Conservation (phyloP, 2,797 vertebrate genomes). For the Etheostoma nigrum region DNA sequence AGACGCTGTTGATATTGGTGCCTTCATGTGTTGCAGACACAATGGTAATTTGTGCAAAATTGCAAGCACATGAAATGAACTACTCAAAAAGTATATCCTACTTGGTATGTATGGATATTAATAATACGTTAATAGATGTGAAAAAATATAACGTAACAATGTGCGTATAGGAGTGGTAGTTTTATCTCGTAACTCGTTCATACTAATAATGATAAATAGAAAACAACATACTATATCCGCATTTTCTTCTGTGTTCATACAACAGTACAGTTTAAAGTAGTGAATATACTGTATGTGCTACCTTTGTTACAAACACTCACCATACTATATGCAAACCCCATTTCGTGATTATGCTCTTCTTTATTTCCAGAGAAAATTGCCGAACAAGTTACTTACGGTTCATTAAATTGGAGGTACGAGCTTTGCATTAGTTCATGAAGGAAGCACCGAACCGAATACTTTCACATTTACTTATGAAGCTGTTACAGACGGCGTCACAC, state of each 20-base stretch:
- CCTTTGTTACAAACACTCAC: background rate
- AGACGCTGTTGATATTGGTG: slow-evolving; percentile 54
- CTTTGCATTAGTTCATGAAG: background rate
- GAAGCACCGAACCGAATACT: background rate
- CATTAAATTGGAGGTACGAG: rapidly evolving
- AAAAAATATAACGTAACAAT: background rate
- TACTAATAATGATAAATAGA: background rate
- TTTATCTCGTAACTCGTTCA: background rate
- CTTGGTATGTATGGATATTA: background rate
- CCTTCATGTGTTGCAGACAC: slow-evolving; percentile 48
- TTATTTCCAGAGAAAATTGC: background rate
- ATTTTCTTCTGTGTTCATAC: background rate
- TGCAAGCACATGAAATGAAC: rapidly evolving
- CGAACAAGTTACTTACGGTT: background rate
- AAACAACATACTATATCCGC: background rate
- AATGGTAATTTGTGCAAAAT: background rate
- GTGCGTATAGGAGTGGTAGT: too few species aligned
- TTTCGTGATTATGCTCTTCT: background rate
- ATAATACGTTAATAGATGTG: background rate
- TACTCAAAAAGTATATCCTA: too few species aligned
- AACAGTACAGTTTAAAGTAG: background rate
- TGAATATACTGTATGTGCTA: background rate
- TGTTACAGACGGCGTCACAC: background rate
- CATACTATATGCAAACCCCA: background rate
- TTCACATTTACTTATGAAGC: slow-evolving; percentile 8